Conservation (phyloP, 1,140 invertebrate species). For the Mercenaria mercenaria region DNA sequence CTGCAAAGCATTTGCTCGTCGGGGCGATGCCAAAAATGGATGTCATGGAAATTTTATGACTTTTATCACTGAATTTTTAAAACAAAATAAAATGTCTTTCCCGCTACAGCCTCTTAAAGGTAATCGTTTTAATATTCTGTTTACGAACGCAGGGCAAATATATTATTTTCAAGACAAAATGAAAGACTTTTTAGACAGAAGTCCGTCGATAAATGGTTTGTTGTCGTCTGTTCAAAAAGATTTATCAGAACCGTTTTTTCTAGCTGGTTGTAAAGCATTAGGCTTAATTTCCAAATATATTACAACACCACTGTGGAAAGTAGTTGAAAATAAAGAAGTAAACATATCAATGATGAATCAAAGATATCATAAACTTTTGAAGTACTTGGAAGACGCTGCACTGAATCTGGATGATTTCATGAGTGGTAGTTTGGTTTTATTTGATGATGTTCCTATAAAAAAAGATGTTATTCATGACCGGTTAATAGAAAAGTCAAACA, state of each 20-base stretch:
- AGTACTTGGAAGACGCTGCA: background rate
- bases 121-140: constrained; percentile 5
- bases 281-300: background rate
- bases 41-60: constrained; percentile 21
- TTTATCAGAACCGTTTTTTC: background rate
- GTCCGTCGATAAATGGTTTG: background rate
- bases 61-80: constrained; percentile 13
- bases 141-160: background rate
- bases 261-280: constrained; percentile 20
- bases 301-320: background rate
- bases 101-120: constrained; percentile 1
- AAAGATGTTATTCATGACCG: constrained; percentile 18
- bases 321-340: background rate
- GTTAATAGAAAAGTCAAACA: background rate
- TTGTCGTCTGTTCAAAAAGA: background rate
- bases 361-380: background rate
- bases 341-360: background rate
- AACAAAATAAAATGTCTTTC: background rate
- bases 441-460: constrained; percentile 9
- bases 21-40: constrained; percentile 39
- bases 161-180: background rate
- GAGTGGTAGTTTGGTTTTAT: background rate
- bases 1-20: constrained; percentile 28
- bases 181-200: background rate
- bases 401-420: background rate